A percentile compares a stretch with the other conserved stretches of the same genome.
These are phyloP conservation scores for Gnathochromis pfefferi DNA, from an alignment of 2,113 vertebrate species.

Conservation along the genomic window DNA sequence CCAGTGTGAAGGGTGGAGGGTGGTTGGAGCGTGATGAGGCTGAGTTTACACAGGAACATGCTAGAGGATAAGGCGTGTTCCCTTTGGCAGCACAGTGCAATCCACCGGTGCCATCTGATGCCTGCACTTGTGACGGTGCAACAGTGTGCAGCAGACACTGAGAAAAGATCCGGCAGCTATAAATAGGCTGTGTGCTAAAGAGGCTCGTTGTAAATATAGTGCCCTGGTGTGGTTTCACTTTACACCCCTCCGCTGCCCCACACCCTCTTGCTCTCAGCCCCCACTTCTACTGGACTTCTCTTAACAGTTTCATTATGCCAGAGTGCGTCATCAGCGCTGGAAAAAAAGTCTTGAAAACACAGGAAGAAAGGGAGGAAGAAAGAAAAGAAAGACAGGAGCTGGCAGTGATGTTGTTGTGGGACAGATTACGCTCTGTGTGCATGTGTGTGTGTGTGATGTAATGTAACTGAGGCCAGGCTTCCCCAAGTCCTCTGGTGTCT, in stretches of 20 bases:
- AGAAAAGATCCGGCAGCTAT: slow-evolving; percentile 68
- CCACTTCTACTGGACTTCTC: slow-evolving; percentile 47
- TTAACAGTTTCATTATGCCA: slow-evolving; percentile 67
- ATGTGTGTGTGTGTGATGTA: slow-evolving; percentile 25
- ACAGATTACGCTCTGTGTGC: slow-evolving; percentile 41
- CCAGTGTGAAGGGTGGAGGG: slow-evolving; percentile 1
- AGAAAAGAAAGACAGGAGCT: slow-evolving; percentile 57
- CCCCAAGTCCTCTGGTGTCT: slow-evolving; percentile 30
- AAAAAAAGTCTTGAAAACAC: slow-evolving; percentile 57
- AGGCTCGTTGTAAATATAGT: slow-evolving; percentile 66
- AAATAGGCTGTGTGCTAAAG: slow-evolving; percentile 65
- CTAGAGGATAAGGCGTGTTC: slow-evolving; percentile 58
- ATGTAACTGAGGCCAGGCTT: slow-evolving; percentile 47
- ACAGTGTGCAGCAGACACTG: slow-evolving; percentile 44
- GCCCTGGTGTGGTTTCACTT: slow-evolving; percentile 62
- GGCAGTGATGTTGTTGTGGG: slow-evolving; percentile 47
- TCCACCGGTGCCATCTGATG: slow-evolving; percentile 61
- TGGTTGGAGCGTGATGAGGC: neutral
- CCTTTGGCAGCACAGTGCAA: slow-evolving; percentile 49
- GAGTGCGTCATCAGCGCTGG: slow-evolving; percentile 63
- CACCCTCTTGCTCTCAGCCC: slow-evolving; percentile 20
- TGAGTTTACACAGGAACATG: slow-evolving; percentile 34
- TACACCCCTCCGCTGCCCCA: slow-evolving; percentile 28
- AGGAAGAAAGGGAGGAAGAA: slow-evolving; percentile 49
- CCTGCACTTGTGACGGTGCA: slow-evolving; percentile 57